Evolutionary conservation across 2,888 invertebrate genomes (phyloP).

Genomic region (Callyntrura sp.): DNA sequence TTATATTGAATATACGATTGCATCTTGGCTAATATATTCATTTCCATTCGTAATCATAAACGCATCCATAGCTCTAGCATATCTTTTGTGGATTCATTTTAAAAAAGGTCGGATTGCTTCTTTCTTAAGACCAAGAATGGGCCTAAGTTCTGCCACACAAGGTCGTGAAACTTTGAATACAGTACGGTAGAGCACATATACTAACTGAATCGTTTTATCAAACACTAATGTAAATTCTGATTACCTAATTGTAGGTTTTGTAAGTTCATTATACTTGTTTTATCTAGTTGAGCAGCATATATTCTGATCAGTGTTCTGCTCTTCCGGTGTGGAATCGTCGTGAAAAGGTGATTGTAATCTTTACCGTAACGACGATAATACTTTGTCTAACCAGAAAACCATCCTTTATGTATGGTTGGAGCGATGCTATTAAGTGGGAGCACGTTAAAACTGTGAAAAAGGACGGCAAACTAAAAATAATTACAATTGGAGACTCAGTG

Average conservation of each 20-base stretch:
- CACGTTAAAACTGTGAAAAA: background rate
- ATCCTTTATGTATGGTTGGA: conserved; percentile 32
- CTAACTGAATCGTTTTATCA: too few species aligned
- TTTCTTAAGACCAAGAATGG: background rate
- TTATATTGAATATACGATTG: conserved; percentile 30
- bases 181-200: too few species aligned
- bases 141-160: background rate
- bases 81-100: conserved; percentile 22
- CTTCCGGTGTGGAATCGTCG: conserved; percentile 1
- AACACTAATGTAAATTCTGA: too few species aligned
- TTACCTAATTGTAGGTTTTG: too few species aligned
- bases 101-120: background rate
- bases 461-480: background rate
- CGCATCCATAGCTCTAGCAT: background rate
- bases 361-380: background rate
- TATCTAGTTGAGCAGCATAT: too few species aligned
- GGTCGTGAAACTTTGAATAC: background rate
- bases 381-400: conserved; percentile 30
- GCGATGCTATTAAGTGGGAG: background rate
- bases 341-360: background rate
- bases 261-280: too few species aligned
- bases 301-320: background rate
- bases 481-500: conserved; percentile 56
- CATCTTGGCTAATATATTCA: conserved; percentile 55
- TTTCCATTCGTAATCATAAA: conserved; percentile 59